phyloP scores from a whole-genome alignment of 2,888 invertebrate species.

The Odontothrips loti region DNA sequence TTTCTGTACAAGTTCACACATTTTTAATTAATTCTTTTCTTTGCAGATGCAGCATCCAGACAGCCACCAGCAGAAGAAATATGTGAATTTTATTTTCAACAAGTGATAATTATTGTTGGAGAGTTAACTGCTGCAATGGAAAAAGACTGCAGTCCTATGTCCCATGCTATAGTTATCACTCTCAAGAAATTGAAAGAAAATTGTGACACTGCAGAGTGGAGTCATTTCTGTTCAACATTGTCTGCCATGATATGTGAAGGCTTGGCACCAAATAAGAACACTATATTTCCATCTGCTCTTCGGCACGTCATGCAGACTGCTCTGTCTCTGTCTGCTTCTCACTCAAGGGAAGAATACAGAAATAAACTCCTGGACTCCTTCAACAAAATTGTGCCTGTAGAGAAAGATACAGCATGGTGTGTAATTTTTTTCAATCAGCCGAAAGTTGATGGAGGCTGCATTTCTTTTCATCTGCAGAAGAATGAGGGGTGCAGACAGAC shows the following conservation, averaged over 20 bases:
- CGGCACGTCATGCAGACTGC: background rate
- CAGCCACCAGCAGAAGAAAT: background rate
- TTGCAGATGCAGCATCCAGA: background rate
- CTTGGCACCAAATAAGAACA: background rate
- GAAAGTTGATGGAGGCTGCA: background rate
- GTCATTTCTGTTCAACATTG: too few relatives aligned
- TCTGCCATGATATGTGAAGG: background rate
- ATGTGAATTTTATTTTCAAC: background rate
- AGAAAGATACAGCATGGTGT: background rate
- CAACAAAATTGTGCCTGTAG: background rate
- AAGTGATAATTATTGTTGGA: background rate
- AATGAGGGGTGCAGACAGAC: background rate
- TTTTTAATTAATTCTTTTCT: background rate
- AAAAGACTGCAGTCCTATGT: too few relatives aligned
- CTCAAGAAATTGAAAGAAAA: background rate
- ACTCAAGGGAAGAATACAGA: background rate
- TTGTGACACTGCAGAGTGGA: background rate
- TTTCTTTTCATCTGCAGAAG: background rate
- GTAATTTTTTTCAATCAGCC: constrained; percentile 5
- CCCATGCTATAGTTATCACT: too few relatives aligned
- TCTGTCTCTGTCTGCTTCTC: background rate
- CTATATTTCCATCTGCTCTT: background rate
- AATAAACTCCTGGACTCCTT: background rate
- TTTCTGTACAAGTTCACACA: too few relatives aligned
- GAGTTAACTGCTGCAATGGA: too few relatives aligned